These are phyloP conservation scores for Loris lydekkerianus DNA, from an alignment of 2,797 vertebrate genomes.

Conservation along the genomic window DNA sequence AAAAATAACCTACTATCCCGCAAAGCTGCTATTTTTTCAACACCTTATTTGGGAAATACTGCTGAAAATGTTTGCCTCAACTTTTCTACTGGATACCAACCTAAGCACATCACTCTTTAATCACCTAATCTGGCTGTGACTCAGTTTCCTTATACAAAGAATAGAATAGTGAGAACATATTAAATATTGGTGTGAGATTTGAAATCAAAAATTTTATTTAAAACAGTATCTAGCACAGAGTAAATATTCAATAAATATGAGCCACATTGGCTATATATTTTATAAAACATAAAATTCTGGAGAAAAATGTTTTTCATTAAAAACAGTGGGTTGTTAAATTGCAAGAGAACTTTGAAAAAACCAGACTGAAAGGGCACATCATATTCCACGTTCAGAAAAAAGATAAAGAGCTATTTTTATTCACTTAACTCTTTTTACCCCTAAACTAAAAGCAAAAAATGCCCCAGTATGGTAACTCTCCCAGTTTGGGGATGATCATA, in stretches of 20 bases:
- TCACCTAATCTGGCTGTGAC: neutral
- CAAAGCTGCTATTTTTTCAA: neutral
- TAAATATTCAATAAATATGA: conserved; percentile 10
- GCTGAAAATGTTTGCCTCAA: neutral
- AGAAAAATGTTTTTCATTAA: neutral
- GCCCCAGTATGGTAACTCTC: neutral
- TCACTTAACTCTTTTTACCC: neutral
- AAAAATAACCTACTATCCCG: conserved; percentile 40
- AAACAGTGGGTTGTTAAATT: neutral
- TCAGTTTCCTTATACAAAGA: neutral
- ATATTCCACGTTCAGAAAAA: neutral
- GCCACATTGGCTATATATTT: neutral
- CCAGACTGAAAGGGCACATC: neutral
- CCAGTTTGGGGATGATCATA: neutral
- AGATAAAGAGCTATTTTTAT: neutral
- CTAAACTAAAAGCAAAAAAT: neutral
- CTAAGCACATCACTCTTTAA: neutral
- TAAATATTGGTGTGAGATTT: neutral
- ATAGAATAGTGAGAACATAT: neutral
- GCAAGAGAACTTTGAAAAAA: neutral
- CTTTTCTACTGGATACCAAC: neutral
- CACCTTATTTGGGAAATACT: neutral
- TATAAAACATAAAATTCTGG: neutral
- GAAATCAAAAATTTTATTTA: conserved; percentile 9
- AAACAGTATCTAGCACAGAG: neutral